phyloP scores from a whole-genome alignment of 2,888 invertebrate species.

The Trichogramma dendrolimi region DNA sequence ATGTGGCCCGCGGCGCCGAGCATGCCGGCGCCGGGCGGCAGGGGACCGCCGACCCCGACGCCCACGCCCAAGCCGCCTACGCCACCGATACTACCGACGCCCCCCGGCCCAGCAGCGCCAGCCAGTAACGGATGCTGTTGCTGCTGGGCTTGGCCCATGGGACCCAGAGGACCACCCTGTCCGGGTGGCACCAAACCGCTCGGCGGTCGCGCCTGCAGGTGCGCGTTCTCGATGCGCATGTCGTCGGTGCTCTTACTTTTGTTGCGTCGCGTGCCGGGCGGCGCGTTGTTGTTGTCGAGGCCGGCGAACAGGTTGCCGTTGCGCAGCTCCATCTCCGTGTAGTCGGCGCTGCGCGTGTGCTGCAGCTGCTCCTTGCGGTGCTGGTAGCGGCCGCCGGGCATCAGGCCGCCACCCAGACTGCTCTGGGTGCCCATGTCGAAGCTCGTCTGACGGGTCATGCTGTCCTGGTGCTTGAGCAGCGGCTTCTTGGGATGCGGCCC shows the following conservation, averaged over 20 bases:
- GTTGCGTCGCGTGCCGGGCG: constrained; percentile 13
- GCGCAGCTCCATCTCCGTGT: constrained; percentile 55
- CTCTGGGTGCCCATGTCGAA: constrained; percentile 73
- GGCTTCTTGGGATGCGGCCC: constrained; percentile 51
- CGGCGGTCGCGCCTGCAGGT: constrained; percentile 30
- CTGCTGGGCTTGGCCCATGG: not conserved
- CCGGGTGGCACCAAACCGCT: not conserved
- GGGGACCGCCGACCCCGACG: no score
- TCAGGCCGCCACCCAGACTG: constrained; percentile 63
- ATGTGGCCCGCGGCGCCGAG: not conserved
- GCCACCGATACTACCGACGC: not conserved
- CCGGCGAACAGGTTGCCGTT: constrained; percentile 50
- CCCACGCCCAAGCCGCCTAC: no score
- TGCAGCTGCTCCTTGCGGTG: constrained; percentile 47
- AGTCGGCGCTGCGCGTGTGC: constrained; percentile 56
- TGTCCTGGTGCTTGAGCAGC: constrained; percentile 56
- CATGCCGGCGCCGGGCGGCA: no score
- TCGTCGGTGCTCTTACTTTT: constrained; percentile 90
- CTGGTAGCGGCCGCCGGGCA: constrained; percentile 40
- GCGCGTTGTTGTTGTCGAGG: constrained; percentile 48
- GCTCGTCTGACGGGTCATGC: constrained; percentile 46
- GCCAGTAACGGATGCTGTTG: not conserved
- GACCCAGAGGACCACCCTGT: not conserved
- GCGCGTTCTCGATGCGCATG: constrained; percentile 59
- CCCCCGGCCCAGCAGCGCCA: not conserved